Evolutionary conservation across 2,888 invertebrate genomes (phyloP).

Genomic region (Baronia brevicornis): DNA sequence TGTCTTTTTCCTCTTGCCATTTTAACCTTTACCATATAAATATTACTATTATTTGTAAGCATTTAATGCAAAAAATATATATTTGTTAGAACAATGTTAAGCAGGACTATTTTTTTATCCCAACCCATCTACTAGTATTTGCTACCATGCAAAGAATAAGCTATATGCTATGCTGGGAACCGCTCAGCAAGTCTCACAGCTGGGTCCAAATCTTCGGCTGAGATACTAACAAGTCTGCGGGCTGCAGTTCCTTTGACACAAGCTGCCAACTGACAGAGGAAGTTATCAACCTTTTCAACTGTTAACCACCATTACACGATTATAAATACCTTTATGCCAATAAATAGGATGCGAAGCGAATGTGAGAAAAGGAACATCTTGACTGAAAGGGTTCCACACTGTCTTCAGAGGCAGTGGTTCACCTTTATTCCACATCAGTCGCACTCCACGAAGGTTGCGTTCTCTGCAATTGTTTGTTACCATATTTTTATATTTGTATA

Average conservation of each 20-base stretch:
- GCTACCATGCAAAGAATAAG: too few relatives aligned
- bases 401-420: conserved; percentile 79
- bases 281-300: too few relatives aligned
- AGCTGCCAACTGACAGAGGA: too few relatives aligned
- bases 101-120: too few relatives aligned
- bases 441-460: conserved; percentile 82
- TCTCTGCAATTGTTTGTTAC: conserved; percentile 80
- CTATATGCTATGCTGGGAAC: too few relatives aligned
- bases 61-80: background rate
- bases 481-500: too few relatives aligned
- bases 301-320: too few relatives aligned
- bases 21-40: background rate
- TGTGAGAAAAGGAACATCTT: conserved; percentile 85
- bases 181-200: too few relatives aligned
- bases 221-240: too few relatives aligned
- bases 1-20: background rate
- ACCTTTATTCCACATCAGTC: conserved; percentile 86
- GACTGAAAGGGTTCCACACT: conserved; percentile 91
- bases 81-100: background rate
- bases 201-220: too few relatives aligned
- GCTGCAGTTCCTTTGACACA: too few relatives aligned
- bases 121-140: too few relatives aligned
- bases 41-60: background rate
- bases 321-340: conserved; percentile 85
- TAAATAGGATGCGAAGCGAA: conserved; percentile 87